Conservation (phyloP, 2,888 invertebrate genomes). For the Lithophane ornitopus region DNA sequence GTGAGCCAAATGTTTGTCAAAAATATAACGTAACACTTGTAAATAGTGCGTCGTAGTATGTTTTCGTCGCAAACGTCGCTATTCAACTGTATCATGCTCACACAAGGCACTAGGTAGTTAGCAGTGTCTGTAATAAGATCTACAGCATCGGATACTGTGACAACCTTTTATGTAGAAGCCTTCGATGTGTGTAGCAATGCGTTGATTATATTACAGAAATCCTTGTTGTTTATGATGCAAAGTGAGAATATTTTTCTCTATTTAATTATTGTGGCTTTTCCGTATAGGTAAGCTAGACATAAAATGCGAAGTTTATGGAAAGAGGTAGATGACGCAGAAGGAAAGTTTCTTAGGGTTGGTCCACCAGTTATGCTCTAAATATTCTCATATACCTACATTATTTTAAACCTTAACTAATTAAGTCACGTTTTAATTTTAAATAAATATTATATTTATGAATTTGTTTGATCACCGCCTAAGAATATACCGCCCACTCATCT, state of each 20-base stretch:
- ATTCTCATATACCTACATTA: background rate
- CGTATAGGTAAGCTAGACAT: constrained; percentile 20
- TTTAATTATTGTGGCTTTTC: constrained; percentile 43
- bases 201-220: constrained; percentile 61
- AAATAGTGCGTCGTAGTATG: constrained; percentile 38
- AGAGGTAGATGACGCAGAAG: background rate
- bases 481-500: constrained; percentile 24
- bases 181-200: constrained; percentile 54
- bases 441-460: constrained; percentile 24
- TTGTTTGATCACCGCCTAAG: constrained; percentile 17
- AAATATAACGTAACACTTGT: constrained; percentile 25
- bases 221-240: constrained; percentile 48
- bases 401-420: constrained; percentile 21
- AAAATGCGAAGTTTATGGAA: constrained; percentile 32
- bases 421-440: constrained; percentile 15
- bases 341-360: background rate
- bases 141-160: constrained; percentile 64
- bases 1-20: constrained; percentile 38
- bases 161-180: constrained; percentile 65
- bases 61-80: constrained; percentile 27
- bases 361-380: background rate
- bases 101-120: constrained; percentile 31
- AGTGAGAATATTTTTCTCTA: constrained; percentile 29
- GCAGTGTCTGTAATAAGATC: constrained; percentile 66
- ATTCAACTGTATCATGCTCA: constrained; percentile 22